Percentiles rank a stretch among this genome's conserved stretches.
These are phyloP conservation scores for Nannospalax galili DNA, from an alignment of 2,113 vertebrate genomes.

Conservation along the genomic window DNA sequence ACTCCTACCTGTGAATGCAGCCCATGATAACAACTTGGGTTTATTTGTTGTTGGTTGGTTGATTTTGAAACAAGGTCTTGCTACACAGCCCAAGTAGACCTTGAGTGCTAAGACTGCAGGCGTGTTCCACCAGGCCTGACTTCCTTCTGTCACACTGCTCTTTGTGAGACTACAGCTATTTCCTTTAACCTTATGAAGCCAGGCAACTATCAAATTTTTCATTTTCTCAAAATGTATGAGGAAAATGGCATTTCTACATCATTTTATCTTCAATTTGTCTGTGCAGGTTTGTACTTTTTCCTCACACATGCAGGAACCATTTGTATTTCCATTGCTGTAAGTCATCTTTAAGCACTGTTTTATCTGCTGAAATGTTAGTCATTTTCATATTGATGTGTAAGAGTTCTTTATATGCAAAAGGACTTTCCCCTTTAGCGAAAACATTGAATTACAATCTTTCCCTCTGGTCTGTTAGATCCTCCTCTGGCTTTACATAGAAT, in stretches of 20 bases:
- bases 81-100: not conserved
- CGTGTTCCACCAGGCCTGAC: no score
- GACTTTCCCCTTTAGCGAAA: not conserved
- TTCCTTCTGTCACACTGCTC: not conserved
- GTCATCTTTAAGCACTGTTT: not conserved
- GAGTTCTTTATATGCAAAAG: not conserved
- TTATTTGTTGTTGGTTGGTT: not conserved
- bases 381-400: constrained; percentile 33
- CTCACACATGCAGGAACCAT: not conserved
- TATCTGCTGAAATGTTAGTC: not conserved
- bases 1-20: not conserved
- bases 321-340: constrained; percentile 21
- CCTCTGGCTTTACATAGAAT: not conserved
- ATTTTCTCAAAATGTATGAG: not conserved
- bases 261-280: not conserved
- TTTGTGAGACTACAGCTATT: not conserved
- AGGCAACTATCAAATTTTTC: not conserved
- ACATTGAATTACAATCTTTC: not conserved
- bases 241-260: not conserved
- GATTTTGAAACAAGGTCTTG: not conserved
- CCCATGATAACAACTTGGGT: not conserved
- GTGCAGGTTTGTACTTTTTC: not conserved
- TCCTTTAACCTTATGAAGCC: not conserved
- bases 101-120: not conserved
- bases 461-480: not conserved